phyloP scores from a whole-genome alignment of 2,797 vertebrate genomes.

The Aselliscus stoliczkanus region DNA sequence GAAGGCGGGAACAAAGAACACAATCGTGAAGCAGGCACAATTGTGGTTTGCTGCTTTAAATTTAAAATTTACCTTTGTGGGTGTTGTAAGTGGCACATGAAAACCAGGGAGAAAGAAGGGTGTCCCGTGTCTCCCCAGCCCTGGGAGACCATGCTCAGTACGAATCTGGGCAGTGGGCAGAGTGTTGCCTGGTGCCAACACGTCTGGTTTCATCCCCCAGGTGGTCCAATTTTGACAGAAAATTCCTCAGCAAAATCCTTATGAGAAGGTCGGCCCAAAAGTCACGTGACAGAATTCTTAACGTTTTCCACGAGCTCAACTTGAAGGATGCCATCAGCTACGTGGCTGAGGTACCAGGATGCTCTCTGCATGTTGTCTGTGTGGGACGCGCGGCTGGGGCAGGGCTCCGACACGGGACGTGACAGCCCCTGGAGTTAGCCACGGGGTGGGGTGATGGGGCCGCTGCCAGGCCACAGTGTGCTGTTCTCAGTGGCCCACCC shows the following conservation, averaged over 20 bases:
- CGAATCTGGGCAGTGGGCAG: background rate
- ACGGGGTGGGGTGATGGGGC: background rate
- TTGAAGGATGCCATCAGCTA: conserved; percentile 95
- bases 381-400: background rate
- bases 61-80: background rate
- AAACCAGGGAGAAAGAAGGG: background rate
- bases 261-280: conserved; percentile 93
- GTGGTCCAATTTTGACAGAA: conserved; percentile 93
- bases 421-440: background rate
- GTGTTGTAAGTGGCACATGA: background rate
- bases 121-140: background rate
- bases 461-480: background rate
- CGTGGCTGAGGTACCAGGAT: conserved; percentile 86
- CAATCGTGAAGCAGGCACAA: rapidly evolving
- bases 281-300: conserved; percentile 90
- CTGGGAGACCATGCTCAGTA: background rate
- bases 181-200: background rate
- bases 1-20: background rate
- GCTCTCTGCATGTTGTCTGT: background rate
- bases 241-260: conserved; percentile 88
- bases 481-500: too few relatives aligned
- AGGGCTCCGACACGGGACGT: background rate
- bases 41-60: background rate
- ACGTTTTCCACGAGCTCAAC: conserved; percentile 95
- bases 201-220: conserved; percentile 78